Base-by-base conservation (phyloP, 1,140 invertebrate species). In the Drosophila orosa region DNA sequence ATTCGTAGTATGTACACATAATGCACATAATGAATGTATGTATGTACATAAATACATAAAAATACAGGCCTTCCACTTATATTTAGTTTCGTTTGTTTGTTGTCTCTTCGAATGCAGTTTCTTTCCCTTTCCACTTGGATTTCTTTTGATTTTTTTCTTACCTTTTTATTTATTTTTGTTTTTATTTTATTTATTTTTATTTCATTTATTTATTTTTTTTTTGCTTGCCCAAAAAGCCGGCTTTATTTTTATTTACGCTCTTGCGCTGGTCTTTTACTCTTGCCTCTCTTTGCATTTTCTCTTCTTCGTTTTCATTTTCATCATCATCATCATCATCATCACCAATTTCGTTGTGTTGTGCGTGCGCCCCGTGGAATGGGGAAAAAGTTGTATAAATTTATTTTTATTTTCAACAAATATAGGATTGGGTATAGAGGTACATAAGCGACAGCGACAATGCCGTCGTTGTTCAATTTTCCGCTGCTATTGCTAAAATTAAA, bases 401-500 rank as follows among this genome's bases (percentile, higher is more conserved):
- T 71, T 71, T 83, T 66, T 83, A 84, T 83, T 80, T 84, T 83
- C 78, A 83, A 84, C 80, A 80, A 83, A 83, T 65, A 63, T 45
- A 50, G 60, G 54, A 59, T 62, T 54, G 50, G 29, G 35, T 54
- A 54, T 54, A 54, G 74, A 54, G 74, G 29, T 55, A 59, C 45
- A 55, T 57, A 55, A 42, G 59, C 66, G 42, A 56, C 42, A 52
- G 48, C 39, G 44, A 80, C 77, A 80, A 80, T 80, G 78, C 47
- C 59, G 65, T 74, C 67, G 67, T 71, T 78, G 80, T 86, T 86
- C 62, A 86, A 78, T 68, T 85, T 85, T 84, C 60, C 74, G 73
- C 80, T 77, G 80, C 76, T 61, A 31, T 81, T 84, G 62, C 80
- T 83, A 83, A 83, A 83, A 83, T 85, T 81, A 85, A 86, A 85